phyloP scores from a whole-genome alignment of 2,797 vertebrate genomes.

The Parauchenoglanis ngamensis region DNA sequence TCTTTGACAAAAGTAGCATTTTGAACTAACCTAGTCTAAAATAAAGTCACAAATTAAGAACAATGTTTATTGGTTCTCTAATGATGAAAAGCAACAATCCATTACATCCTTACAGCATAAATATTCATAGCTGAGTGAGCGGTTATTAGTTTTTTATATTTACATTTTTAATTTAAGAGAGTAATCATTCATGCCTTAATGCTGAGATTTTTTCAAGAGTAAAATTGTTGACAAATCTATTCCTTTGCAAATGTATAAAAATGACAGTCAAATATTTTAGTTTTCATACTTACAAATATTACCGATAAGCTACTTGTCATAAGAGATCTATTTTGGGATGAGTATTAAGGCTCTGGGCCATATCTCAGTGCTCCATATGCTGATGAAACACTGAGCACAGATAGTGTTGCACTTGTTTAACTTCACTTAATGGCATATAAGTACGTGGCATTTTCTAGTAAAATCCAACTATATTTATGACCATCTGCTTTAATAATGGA shows the following conservation, averaged over 20 bases:
- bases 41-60: not conserved
- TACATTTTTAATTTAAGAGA: not conserved
- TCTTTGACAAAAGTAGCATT: not conserved
- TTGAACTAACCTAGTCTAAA: not conserved
- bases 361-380: not conserved
- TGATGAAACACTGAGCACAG: not conserved
- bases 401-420: not conserved
- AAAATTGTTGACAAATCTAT: not conserved
- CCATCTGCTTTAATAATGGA: too few species aligned
- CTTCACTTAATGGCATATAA: not conserved
- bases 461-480: not conserved
- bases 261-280: not conserved
- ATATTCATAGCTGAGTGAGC: not conserved
- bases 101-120: not conserved
- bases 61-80: not conserved
- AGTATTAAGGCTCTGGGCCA: constrained; percentile 18
- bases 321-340: constrained; percentile 71
- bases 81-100: not conserved
- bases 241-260: not conserved
- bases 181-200: not conserved
- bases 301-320: constrained; percentile 71
- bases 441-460: not conserved
- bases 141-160: not conserved
- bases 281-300: constrained; percentile 60
- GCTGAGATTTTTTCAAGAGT: not conserved